phyloP scores from a whole-genome alignment of 2,113 vertebrate species.

The Leptosomus discolor region DNA sequence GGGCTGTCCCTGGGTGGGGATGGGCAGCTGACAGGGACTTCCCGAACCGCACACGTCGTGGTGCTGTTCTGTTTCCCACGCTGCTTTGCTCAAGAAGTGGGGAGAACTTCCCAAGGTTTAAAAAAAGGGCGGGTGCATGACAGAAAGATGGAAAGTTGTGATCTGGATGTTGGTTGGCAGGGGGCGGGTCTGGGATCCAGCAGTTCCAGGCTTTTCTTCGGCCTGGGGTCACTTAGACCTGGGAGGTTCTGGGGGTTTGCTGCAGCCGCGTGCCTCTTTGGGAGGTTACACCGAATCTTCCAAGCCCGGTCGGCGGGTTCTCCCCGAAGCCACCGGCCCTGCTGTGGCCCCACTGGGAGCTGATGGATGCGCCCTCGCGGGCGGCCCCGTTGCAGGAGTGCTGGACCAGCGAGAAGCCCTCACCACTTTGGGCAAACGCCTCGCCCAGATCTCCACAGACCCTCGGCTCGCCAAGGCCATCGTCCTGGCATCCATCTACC shows the following conservation, averaged over 20 bases:
- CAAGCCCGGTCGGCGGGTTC: rapidly evolving
- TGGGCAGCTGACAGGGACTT: neutral
- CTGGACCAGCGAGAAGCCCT: slow-evolving; percentile 85
- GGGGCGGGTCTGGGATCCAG: too few species aligned
- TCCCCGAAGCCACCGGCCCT: rapidly evolving
- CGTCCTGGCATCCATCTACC: slow-evolving; percentile 87
- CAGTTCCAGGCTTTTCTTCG: neutral
- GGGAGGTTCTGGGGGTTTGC: neutral
- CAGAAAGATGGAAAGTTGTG: neutral
- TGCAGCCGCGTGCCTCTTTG: neutral
- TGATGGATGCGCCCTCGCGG: neutral
- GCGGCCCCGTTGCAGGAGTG: slow-evolving; percentile 76
- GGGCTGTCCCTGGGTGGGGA: neutral
- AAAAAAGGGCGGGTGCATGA: neutral
- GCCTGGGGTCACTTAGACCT: neutral
- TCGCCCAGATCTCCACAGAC: slow-evolving; percentile 90
- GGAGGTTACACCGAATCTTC: neutral
- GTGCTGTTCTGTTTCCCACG: neutral
- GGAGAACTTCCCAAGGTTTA: neutral
- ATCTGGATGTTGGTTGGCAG: too few species aligned
- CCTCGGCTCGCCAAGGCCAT: slow-evolving; percentile 92
- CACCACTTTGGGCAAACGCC: slow-evolving; percentile 87
- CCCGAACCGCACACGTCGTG: rapidly evolving
- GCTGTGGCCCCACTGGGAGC: rapidly evolving
- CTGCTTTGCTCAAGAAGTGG: neutral